These are phyloP conservation scores for Channa maculata DNA, from an alignment of 2,113 vertebrate genomes.

Conservation along the genomic window DNA sequence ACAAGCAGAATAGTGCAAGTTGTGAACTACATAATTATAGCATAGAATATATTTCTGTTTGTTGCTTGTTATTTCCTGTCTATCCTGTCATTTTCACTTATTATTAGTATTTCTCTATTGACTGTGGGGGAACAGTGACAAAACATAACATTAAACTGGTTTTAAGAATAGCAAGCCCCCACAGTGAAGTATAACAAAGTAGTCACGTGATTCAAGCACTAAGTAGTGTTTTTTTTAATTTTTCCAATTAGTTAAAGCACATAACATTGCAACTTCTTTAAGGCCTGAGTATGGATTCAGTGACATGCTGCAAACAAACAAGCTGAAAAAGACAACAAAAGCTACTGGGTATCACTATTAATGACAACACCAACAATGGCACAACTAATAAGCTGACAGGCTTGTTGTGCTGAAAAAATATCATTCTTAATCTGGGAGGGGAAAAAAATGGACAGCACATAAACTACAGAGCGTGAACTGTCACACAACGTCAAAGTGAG, in stretches of 20 bases:
- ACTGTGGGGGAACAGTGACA: conserved; percentile 28
- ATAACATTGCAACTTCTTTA: not conserved
- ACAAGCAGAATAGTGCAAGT: conserved; percentile 53
- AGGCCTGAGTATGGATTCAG: not conserved
- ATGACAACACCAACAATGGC: conserved; percentile 51
- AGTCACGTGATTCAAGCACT: conserved; percentile 9
- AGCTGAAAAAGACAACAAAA: conserved; percentile 41
- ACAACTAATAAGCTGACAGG: conserved; percentile 62
- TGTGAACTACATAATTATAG: conserved; percentile 58
- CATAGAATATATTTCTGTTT: conserved; percentile 56
- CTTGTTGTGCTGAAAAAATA: conserved; percentile 52
- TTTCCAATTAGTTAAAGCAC: conserved; percentile 5
- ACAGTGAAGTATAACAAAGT: not conserved
- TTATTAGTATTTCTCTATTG: conserved; percentile 45
- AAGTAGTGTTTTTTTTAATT: not conserved
- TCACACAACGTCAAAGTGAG: conserved; percentile 66
- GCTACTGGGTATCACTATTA: conserved; percentile 52
- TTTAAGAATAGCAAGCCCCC: conserved; percentile 3
- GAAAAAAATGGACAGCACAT: conserved; percentile 36
- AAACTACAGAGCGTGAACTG: conserved; percentile 64
- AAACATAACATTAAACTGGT: conserved; percentile 25
- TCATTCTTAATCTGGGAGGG: conserved; percentile 59
- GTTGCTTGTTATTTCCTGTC: conserved; percentile 40
- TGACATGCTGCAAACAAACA: conserved; percentile 25
- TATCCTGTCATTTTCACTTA: conserved; percentile 39